phyloP scores from a whole-genome alignment of 2,888 invertebrate genomes.

The Erebia aethiops region DNA sequence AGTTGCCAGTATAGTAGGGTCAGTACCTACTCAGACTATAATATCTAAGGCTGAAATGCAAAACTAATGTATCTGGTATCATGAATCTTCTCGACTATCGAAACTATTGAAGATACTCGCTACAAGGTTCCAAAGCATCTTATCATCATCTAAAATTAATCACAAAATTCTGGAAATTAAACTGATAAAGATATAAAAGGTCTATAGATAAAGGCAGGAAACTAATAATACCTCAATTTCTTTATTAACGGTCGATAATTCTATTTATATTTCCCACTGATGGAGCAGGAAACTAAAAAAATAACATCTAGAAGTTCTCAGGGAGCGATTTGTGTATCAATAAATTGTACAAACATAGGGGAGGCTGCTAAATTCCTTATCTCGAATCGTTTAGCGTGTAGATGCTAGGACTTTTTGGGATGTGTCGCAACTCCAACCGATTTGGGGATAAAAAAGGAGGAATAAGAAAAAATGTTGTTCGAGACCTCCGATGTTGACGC shows the following conservation, averaged over 20 bases:
- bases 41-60: not conserved
- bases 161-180: too few species aligned
- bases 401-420: conserved; percentile 45
- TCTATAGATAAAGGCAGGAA: conserved; percentile 11
- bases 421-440: conserved; percentile 41
- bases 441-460: conserved; percentile 37
- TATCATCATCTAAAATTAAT: too few species aligned
- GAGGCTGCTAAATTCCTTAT: conserved; percentile 79
- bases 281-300: conserved; percentile 59
- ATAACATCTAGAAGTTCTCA: conserved; percentile 50
- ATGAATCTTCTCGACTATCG: conserved; percentile 9
- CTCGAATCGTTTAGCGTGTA: conserved; percentile 60
- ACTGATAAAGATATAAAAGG: not conserved
- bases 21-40: not conserved
- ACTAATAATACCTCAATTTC: conserved; percentile 21
- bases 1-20: not conserved
- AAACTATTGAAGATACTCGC: conserved; percentile 3
- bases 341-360: conserved; percentile 68
- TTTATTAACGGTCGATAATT: conserved; percentile 52
- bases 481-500: conserved; percentile 39
- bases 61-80: not conserved
- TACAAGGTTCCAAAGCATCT: not conserved
- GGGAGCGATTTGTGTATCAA: conserved; percentile 59
- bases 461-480: conserved; percentile 21
- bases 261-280: conserved; percentile 74